Evolutionary conservation across 2,113 vertebrate species (phyloP), one percentile per base, ranked within the genome.

Genomic region (Tympanuchus pallidicinctus): DNA sequence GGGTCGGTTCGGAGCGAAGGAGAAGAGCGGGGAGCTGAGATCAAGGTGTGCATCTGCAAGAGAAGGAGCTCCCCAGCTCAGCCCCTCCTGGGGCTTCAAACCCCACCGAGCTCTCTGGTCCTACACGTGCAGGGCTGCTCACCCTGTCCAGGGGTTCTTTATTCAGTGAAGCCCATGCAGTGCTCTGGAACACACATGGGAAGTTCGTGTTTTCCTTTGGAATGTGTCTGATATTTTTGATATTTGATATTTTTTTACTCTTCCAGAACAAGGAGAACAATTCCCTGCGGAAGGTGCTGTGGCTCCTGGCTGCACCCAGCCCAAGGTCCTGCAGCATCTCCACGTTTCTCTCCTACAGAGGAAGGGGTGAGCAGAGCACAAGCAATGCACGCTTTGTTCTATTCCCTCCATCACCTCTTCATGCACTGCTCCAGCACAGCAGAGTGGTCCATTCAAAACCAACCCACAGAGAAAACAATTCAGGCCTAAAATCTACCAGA

Each of bases 41-140:
- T 95, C 90, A 91, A 94, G 93, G 92, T 10, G 82, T 5, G 78
- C 92, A 48, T 69, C 93, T 95, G 88, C 89, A 47, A 0, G 87
- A 93, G 82, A 94, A 94, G 78, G 91, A 67, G 95, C 91, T 94
- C 20, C 93, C 95, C 92, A 72, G 82, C 7, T 38, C 89, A 94
- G 93, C 13, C 70, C 87, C 85, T 82, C 59, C 79, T 7, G 0
- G 10, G 10, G 65, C 79, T 11, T 32, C 92, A 11, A 13, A 2
- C 52, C 2, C 36, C 0, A 67, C 50, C 67, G 5, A 30, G 1
- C 0, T 22, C 60, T 28, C 59, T 0, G 20, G 2, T 1, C 34
- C 63, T 84, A 88, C 96, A 94, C 80, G 95, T 94, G 96, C 65
- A 4, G 1, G 7, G 0, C 1, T 15, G 45, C 91, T 59, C 25